These are phyloP conservation scores for Rhinoraja longicauda DNA, from an alignment of 2,797 vertebrate species.

Conservation along the genomic window DNA sequence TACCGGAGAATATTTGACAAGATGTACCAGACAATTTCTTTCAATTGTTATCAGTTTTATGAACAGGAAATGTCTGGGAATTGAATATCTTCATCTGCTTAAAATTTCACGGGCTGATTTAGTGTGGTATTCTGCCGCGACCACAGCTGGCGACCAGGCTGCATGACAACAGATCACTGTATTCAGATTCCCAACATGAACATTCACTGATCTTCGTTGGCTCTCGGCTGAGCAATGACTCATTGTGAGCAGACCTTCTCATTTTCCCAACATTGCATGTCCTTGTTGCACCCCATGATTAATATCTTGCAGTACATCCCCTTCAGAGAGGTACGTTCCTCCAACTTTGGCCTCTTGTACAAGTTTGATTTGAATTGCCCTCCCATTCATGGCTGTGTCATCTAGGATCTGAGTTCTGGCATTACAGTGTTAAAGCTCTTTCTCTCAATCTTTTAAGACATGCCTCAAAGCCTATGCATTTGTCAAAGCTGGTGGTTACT, in stretches of 20 bases:
- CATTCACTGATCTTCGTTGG: neutral
- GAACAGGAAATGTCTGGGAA: neutral
- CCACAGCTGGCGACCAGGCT: neutral
- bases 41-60: neutral
- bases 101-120: neutral
- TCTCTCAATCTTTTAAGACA: too few relatives aligned
- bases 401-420: too few relatives aligned
- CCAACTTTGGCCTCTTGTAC: neutral
- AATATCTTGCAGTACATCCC: neutral
- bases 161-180: neutral
- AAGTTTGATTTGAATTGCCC: too few relatives aligned
- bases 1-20: neutral
- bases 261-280: neutral
- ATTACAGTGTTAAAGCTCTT: too few relatives aligned
- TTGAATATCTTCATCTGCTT: neutral
- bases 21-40: neutral
- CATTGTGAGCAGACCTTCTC: neutral
- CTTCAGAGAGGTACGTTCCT: neutral
- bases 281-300: too few relatives aligned
- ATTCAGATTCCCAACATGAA: neutral
- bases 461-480: too few relatives aligned
- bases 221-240: neutral
- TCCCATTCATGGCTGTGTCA: too few relatives aligned
- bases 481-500: too few relatives aligned
- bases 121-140: neutral